These are phyloP conservation scores for Eupithecia subfuscata DNA, from an alignment of 2,888 invertebrate genomes.

Conservation along the genomic window DNA sequence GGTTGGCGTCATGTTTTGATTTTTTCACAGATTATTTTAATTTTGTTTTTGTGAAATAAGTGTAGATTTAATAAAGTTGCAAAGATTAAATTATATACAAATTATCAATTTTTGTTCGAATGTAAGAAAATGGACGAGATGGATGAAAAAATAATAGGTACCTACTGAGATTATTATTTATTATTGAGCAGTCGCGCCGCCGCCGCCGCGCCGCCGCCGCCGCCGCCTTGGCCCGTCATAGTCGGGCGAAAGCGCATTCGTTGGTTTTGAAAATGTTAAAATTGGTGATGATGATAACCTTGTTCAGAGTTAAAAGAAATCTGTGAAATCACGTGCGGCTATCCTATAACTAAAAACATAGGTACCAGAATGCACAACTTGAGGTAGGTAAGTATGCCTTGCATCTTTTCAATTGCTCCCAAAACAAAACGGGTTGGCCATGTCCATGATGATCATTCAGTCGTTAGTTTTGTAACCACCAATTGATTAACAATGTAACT, in stretches of 20 bases:
- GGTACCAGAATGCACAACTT: not conserved
- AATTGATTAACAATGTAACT: no score
- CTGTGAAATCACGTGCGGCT: not conserved
- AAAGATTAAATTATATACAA: no score
- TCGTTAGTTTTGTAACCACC: no score
- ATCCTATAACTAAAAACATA: not conserved
- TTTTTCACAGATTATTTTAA: not conserved
- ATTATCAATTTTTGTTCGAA: no score
- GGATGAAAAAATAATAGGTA: not conserved
- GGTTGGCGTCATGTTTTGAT: not conserved
- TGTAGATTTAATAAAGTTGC: not conserved
- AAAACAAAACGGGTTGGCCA: no score
- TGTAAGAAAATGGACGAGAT: not conserved
- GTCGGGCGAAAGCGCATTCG: not conserved
- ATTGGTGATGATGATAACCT: not conserved
- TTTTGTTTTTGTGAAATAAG: not conserved
- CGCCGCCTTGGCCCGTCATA: no score
- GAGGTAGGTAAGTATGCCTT: not conserved
- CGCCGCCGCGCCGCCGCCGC: no score
- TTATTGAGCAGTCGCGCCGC: no score
- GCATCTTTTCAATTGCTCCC: no score
- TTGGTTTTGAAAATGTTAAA: not conserved
- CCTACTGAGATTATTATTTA: no score
- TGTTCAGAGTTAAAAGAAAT: not conserved
- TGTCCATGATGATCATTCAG: no score